A percentile compares a stretch with the other conserved stretches of the same genome.
These are phyloP conservation scores for Eupithecia insigniata DNA, from an alignment of 2,888 invertebrate species.

Conservation along the genomic window DNA sequence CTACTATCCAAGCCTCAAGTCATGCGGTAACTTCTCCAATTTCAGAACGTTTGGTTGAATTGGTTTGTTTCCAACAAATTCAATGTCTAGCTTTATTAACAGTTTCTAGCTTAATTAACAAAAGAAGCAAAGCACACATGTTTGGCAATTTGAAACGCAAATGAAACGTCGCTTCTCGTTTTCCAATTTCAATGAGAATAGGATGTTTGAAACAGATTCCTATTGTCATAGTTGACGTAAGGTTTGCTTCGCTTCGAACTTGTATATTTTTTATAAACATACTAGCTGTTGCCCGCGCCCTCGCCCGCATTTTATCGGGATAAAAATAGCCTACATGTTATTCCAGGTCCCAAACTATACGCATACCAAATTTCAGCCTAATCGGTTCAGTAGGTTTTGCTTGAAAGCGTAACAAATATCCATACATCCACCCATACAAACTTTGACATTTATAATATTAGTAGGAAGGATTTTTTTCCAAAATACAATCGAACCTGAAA, in stretches of 20 bases:
- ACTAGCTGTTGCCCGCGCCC: too few species aligned
- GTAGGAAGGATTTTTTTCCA: too few species aligned
- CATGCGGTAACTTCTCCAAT: slow-evolving; percentile 42
- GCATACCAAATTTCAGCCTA: too few species aligned
- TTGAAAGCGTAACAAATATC: too few species aligned
- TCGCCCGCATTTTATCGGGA: too few species aligned
- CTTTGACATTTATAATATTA: too few species aligned
- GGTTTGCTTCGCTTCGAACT: not conserved
- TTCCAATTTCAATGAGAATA: not conserved
- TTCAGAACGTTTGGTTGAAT: slow-evolving; percentile 39
- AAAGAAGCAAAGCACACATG: slow-evolving; percentile 27
- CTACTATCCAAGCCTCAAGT: slow-evolving; percentile 24
- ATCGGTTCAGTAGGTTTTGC: too few species aligned
- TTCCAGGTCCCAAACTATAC: too few species aligned
- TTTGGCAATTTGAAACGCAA: slow-evolving; percentile 20
- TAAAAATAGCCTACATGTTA: too few species aligned
- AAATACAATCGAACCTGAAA: too few species aligned
- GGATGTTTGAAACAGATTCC: not conserved
- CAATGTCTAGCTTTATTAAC: slow-evolving; percentile 27
- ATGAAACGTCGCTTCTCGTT: slow-evolving; percentile 11
- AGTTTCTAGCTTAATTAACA: slow-evolving; percentile 39
- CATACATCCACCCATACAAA: too few species aligned
- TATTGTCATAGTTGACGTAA: not conserved
- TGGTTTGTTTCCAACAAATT: slow-evolving; percentile 37
- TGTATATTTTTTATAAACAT: not conserved